These are phyloP conservation scores for Neotoma lepida DNA, from an alignment of 2,113 vertebrate species.

Conservation along the genomic window DNA sequence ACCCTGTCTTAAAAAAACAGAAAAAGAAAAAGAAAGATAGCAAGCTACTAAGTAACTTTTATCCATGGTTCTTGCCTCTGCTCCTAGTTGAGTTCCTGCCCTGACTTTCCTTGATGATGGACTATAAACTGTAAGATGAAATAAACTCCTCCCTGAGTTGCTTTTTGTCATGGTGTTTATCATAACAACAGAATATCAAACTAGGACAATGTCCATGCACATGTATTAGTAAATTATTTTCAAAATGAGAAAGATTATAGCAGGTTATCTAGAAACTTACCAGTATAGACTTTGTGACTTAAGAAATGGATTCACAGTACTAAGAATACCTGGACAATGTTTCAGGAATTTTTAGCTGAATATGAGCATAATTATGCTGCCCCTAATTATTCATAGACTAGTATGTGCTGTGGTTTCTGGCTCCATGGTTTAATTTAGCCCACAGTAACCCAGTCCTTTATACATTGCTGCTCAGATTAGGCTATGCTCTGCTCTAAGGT, in stretches of 20 bases:
- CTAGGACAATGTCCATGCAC: background rate
- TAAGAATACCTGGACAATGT: slow-evolving; percentile 10
- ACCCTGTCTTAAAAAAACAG: no score
- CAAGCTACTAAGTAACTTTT: background rate
- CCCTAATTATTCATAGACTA: background rate
- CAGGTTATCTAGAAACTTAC: slow-evolving; percentile 10
- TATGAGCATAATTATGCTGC: background rate
- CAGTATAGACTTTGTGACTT: background rate
- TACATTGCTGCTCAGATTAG: background rate
- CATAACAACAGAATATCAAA: background rate
- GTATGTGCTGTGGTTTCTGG: slow-evolving; percentile 24
- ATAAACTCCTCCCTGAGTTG: background rate
- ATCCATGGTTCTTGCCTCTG: background rate
- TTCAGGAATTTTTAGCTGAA: background rate
- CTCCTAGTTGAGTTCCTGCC: background rate
- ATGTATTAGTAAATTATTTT: background rate
- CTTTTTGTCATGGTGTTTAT: background rate
- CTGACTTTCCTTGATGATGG: background rate
- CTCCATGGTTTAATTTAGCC: background rate
- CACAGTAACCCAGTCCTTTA: background rate
- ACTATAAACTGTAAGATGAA: background rate
- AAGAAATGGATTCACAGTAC: background rate
- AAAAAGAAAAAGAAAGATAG: no score
- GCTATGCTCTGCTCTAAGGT: background rate
- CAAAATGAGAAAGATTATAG: background rate